Evolutionary conservation across 2,888 invertebrate species (phyloP), one percentile per base, ranked within the genome.

Genomic region (Nudaria mundana): DNA sequence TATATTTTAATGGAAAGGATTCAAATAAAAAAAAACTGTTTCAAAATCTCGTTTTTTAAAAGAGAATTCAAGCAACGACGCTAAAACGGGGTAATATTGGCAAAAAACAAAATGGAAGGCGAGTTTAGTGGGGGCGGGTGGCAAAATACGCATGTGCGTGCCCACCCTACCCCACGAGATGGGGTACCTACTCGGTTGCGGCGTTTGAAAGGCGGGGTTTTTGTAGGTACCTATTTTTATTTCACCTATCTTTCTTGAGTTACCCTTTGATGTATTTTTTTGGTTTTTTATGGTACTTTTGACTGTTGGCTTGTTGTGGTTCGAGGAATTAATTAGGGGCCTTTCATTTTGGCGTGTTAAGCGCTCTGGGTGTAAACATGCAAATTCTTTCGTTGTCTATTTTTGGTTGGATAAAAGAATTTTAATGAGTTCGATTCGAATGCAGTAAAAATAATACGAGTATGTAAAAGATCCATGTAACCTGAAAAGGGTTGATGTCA

Each of bases 31-130:
- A n/a, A n/a, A n/a, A n/a, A n/a, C n/a, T n/a, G n/a, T n/a, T n/a
- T n/a, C n/a, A n/a, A n/a, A n/a, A n/a, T n/a, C n/a, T 25, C 36
- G 35, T 35, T 29, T 41, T 49, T 48, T 56, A 48, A 49, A 55
- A 51, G 48, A 54, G 48, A 62, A 44, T 51, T 52, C 48, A 58
- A 64, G 40, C 46, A 43, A 54, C 12, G 24, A 7, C 58, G 63
- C 57, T 63, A 66, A 59, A 59, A 55, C 32, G 31, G 37, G 43
- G 36, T 36, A 52, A 48, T 50, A 56, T 45, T 47, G 50, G 46
- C 53, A 67, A 83, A 86, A 85, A 87, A 85, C 85, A 87, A 87
- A 86, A 86, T 86, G 86, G 86, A 76, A 73, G 80, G 65, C 66
- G 52, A 53, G 79, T 70, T 85, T 85, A 84, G 67, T 56, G 71